Conservation (phyloP, 2,888 invertebrate genomes). For the Serrognathus titanus region DNA sequence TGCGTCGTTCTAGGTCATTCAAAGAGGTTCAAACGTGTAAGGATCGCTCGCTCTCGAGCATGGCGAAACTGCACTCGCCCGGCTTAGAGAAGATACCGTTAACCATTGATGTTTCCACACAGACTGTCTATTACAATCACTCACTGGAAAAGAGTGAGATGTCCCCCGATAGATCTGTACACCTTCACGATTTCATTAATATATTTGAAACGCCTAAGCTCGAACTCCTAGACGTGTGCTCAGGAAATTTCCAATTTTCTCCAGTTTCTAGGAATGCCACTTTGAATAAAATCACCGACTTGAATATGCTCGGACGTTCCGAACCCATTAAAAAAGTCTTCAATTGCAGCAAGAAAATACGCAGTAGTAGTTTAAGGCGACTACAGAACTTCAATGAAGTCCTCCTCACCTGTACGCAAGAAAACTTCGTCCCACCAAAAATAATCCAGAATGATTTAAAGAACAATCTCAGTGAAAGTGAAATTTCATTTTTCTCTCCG, state of each 20-base stretch:
- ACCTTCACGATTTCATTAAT: conserved; percentile 12
- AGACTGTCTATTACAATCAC: conserved; percentile 14
- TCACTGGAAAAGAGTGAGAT: background rate
- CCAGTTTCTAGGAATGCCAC: background rate
- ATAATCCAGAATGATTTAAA: conserved; percentile 8
- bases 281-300: background rate
- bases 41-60: conserved; percentile 26
- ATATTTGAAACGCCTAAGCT: conserved; percentile 21
- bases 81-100: conserved; percentile 27
- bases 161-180: background rate
- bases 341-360: background rate
- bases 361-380: conserved; percentile 9
- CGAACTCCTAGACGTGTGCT: conserved; percentile 8
- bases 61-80: conserved; percentile 30
- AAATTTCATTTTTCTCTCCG: conserved; percentile 36
- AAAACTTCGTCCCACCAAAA: background rate
- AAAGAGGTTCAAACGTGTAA: background rate
- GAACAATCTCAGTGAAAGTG: conserved; percentile 29
- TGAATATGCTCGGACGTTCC: background rate
- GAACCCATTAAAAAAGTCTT: background rate
- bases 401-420: conserved; percentile 8
- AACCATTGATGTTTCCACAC: conserved; percentile 21
- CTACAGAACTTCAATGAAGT: conserved; percentile 20
- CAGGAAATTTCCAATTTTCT: background rate
- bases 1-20: background rate